phyloP scores from a whole-genome alignment of 2,797 vertebrate genomes.

The Tympanoctomys barrerae region DNA sequence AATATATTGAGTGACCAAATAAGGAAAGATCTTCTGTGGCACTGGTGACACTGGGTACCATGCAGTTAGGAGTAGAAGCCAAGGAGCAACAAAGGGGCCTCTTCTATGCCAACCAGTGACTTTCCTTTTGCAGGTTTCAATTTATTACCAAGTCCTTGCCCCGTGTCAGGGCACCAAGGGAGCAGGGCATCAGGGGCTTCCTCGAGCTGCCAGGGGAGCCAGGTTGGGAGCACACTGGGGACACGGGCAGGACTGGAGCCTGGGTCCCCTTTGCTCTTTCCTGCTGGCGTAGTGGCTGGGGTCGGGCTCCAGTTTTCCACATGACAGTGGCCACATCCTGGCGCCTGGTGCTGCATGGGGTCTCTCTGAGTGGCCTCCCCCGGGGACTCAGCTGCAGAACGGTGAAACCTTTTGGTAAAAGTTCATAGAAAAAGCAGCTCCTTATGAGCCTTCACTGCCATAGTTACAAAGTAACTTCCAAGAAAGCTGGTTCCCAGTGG shows the following conservation, averaged over 20 bases:
- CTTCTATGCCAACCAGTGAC: background rate
- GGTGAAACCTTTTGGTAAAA: background rate
- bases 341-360: background rate
- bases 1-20: background rate
- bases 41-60: background rate
- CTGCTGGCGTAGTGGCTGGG: background rate
- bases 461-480: slow-evolving; percentile 37
- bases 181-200: background rate
- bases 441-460: background rate
- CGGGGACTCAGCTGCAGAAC: background rate
- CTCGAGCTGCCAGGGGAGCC: background rate
- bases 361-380: background rate
- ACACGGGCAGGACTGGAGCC: accelerated
- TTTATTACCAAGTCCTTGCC: background rate
- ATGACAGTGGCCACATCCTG: background rate
- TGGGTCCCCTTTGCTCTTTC: background rate
- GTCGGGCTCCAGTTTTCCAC: background rate
- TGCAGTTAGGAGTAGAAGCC: background rate
- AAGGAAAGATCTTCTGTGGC: background rate
- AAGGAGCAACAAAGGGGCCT: background rate
- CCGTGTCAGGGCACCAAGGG: background rate
- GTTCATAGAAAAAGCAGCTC: background rate
- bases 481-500: slow-evolving; percentile 1
- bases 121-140: slow-evolving; percentile 11
- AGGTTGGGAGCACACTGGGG: background rate